A percentile compares a stretch with the other conserved stretches of the same genome.
Conservation (phyloP, 2,888 invertebrate genomes). For the Spisula subtruncata region DNA sequence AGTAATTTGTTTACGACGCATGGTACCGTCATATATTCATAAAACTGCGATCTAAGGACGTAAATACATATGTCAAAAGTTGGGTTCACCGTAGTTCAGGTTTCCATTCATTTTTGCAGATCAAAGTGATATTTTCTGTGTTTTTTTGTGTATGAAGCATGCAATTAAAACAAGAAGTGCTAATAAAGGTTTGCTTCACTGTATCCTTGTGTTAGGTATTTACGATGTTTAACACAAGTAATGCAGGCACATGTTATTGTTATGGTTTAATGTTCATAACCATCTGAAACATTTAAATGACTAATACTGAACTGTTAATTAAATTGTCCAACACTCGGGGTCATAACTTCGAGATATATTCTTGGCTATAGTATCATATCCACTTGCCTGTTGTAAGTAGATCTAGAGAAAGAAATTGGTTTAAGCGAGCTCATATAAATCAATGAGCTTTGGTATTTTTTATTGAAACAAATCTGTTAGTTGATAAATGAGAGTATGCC, state of each 20-base stretch:
- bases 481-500: neutral
- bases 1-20: neutral
- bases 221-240: too few relatives aligned
- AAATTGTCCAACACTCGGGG: neutral
- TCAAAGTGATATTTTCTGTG: too few relatives aligned
- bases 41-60: neutral
- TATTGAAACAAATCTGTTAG: neutral
- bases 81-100: too few relatives aligned
- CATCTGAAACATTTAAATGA: neutral
- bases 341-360: neutral
- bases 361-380: neutral
- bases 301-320: neutral
- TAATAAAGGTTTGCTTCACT: too few relatives aligned
- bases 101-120: too few relatives aligned
- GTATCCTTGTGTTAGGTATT: too few relatives aligned
- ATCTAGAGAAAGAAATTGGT: neutral
- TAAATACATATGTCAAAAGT: neutral
- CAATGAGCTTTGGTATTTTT: neutral
- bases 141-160: too few relatives aligned
- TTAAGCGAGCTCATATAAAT: neutral
- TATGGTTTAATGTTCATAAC: neutral
- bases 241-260: neutral
- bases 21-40: neutral
- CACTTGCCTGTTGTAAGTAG: neutral
- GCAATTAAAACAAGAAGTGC: too few relatives aligned